Conservation (phyloP, 2,797 vertebrate species). For the Aulostomus chinensis region DNA sequence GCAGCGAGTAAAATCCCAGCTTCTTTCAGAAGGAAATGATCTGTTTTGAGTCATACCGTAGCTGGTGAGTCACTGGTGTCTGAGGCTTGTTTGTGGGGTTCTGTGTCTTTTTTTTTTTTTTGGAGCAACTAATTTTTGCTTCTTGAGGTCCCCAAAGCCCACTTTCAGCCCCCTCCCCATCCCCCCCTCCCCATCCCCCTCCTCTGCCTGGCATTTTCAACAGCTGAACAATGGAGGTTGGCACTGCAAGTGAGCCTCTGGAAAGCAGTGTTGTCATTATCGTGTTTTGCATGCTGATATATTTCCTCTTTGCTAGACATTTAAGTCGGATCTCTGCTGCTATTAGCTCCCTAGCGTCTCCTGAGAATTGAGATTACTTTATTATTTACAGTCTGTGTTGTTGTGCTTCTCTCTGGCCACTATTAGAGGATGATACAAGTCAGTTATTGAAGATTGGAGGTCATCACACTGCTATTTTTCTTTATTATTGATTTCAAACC, state of each 20-base stretch:
- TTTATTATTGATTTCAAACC: neutral
- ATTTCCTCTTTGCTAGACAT: constrained; percentile 17
- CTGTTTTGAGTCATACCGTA: neutral
- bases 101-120: constrained; percentile 16
- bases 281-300: constrained; percentile 51
- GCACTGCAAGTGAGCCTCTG: constrained; percentile 25
- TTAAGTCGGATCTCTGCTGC: constrained; percentile 14
- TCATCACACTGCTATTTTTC: neutral
- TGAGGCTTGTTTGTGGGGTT: neutral
- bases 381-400: neutral
- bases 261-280: constrained; percentile 30
- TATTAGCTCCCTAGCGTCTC: neutral
- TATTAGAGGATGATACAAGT: neutral
- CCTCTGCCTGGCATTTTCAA: constrained; percentile 32
- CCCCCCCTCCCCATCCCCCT: neutral
- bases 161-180: neutral
- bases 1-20: neutral
- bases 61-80: neutral
- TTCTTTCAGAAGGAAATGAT: neutral
- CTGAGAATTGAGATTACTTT: neutral
- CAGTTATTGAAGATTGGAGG: neutral
- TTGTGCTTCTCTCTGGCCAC: constrained; percentile 6
- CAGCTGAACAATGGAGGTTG: constrained; percentile 46
- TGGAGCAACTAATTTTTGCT: constrained; percentile 14
- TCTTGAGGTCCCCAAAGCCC: constrained; percentile 13